Conservation (phyloP, 2,888 invertebrate genomes). For the Cenopis cana region DNA sequence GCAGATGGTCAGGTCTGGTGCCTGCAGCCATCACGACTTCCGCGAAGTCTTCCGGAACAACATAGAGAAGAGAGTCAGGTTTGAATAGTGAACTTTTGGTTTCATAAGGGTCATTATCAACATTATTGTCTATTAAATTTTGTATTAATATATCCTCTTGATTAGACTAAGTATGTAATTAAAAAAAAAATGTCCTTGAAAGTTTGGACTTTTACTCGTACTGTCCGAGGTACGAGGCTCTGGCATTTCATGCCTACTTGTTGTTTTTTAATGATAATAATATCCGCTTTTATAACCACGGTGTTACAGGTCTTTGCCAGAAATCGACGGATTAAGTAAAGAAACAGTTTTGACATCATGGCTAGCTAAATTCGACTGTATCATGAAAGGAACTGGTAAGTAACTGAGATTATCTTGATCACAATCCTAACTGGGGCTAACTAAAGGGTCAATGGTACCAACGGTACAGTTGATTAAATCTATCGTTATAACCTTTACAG, state of each 20-base stretch:
- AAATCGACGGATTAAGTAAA: slow-evolving; percentile 99
- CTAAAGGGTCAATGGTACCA: slow-evolving; percentile 41
- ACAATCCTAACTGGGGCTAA: slow-evolving; percentile 36
- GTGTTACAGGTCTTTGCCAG: slow-evolving; percentile 93
- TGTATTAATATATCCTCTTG: no score
- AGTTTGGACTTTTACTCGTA: not conserved
- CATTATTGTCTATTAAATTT: not conserved
- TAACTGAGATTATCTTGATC: slow-evolving; percentile 42
- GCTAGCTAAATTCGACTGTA: slow-evolving; percentile 99
- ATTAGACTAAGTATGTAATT: no score
- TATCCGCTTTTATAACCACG: slow-evolving; percentile 4
- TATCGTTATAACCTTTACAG: slow-evolving; percentile 31
- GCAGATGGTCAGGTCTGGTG: slow-evolving; percentile 98
- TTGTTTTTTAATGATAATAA: not conserved
- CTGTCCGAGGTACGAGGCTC: not conserved
- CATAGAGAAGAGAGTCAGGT: slow-evolving; percentile 98
- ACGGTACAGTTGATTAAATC: slow-evolving; percentile 38
- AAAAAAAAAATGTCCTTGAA: no score
- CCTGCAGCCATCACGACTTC: slow-evolving; percentile 99
- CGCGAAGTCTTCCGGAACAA: slow-evolving; percentile 98
- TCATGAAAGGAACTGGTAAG: slow-evolving; percentile 93
- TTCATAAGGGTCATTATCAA: not conserved
- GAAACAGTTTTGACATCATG: slow-evolving; percentile 99
- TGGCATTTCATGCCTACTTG: not conserved
- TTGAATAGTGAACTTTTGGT: slow-evolving; percentile 49